Percentiles rank a stretch among this genome's conserved stretches.
These are phyloP conservation scores for Chlamydotis undulata DNA, from an alignment of 2,113 vertebrate species.

Conservation along the genomic window DNA sequence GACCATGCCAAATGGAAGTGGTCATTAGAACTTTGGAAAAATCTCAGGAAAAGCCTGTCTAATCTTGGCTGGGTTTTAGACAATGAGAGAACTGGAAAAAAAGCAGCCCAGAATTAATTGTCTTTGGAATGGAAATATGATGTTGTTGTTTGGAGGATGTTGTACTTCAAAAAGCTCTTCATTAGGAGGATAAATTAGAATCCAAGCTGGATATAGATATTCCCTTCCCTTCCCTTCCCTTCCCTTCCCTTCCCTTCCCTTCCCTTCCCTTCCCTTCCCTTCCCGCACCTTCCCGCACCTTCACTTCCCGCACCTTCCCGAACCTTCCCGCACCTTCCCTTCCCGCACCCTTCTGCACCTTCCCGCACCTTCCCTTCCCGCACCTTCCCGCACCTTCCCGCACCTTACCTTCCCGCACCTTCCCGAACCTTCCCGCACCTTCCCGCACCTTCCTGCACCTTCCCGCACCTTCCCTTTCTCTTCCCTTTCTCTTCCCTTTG, in stretches of 20 bases:
- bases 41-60: not conserved
- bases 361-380: too few species aligned
- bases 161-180: not conserved
- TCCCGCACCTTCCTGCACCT: too few species aligned
- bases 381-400: too few species aligned
- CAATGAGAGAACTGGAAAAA: not conserved
- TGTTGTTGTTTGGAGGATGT: not conserved
- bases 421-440: too few species aligned
- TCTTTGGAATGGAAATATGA: not conserved
- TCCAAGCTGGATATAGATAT: not conserved
- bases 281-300: not conserved
- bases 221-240: fast-evolving
- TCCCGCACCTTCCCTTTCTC: too few species aligned
- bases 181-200: not conserved
- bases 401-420: too few species aligned
- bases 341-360: too few species aligned
- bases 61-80: not conserved
- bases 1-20: not conserved
- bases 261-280: not conserved
- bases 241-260: fast-evolving
- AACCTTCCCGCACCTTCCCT: not conserved
- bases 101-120: not conserved
- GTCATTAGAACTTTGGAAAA: not conserved
- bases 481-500: too few species aligned
- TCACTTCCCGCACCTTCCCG: not conserved